Conservation (phyloP, 2,113 vertebrate genomes). For the Sprattus sprattus region DNA sequence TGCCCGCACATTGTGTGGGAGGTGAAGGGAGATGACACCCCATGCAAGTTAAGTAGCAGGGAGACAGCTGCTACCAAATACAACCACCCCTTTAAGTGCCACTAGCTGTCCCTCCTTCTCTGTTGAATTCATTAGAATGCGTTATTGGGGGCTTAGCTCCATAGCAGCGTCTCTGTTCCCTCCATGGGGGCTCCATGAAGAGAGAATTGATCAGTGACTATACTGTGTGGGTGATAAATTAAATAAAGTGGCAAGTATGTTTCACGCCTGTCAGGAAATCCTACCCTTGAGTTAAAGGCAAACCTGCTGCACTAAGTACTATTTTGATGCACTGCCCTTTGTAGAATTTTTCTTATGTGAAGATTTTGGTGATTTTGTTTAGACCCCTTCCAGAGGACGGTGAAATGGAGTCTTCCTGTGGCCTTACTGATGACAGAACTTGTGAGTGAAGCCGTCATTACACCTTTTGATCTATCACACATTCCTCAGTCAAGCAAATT, state of each 20-base stretch:
- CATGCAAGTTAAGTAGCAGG: conserved; percentile 34
- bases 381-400: conserved; percentile 88
- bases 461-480: background rate
- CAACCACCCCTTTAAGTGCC: conserved; percentile 22
- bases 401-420: conserved; percentile 81
- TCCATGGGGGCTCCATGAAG: conserved; percentile 31
- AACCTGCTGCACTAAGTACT: background rate
- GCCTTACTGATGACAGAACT: conserved; percentile 75
- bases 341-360: background rate
- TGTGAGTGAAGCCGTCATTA: conserved; percentile 73
- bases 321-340: no score
- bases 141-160: conserved; percentile 50
- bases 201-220: conserved; percentile 36
- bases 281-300: background rate
- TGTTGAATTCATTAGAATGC: conserved; percentile 45
- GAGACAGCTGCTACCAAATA: conserved; percentile 31
- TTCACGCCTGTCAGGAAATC: background rate
- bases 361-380: conserved; percentile 28
- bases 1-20: conserved; percentile 7
- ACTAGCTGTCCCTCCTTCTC: conserved; percentile 18
- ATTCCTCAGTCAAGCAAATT: background rate
- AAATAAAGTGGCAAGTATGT: background rate
- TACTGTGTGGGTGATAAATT: conserved; percentile 4
- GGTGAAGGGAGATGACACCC: conserved; percentile 22
- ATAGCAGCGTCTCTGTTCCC: conserved; percentile 41